Evolutionary conservation across 2,113 vertebrate genomes (phyloP).

Genomic region (Cnemophilus loriae): DNA sequence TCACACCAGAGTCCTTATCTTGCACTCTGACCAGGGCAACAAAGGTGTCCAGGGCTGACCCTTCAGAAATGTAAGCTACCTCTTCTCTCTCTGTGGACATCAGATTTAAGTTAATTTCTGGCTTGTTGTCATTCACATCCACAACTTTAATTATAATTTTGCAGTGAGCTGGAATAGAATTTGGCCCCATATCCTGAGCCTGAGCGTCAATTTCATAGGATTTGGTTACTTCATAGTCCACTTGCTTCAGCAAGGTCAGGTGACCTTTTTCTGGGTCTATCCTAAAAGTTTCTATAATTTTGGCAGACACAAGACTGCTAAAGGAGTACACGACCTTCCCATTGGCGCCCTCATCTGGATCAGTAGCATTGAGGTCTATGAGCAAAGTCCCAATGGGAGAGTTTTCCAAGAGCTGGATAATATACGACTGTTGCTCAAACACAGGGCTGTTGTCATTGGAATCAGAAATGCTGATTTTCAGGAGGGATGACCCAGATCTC

Average conservation of each 20-base stretch:
- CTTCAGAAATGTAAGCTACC: slow-evolving; percentile 89
- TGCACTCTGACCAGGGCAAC: slow-evolving; percentile 92
- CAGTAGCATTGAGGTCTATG: slow-evolving; percentile 93
- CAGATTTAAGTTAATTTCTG: slow-evolving; percentile 92
- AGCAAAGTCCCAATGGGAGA: slow-evolving; percentile 85
- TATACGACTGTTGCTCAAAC: slow-evolving; percentile 86
- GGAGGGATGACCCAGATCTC: slow-evolving; percentile 86
- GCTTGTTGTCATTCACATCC: slow-evolving; percentile 97
- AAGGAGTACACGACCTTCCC: slow-evolving; percentile 94
- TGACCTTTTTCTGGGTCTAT: slow-evolving; percentile 90
- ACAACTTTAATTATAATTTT: slow-evolving; percentile 94
- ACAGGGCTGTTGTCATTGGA: slow-evolving; percentile 97
- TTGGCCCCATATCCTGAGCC: slow-evolving; percentile 94
- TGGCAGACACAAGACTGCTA: slow-evolving; percentile 89
- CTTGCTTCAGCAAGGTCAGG: slow-evolving; percentile 87
- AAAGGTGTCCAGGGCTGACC: slow-evolving; percentile 88
- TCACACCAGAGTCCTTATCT: slow-evolving; percentile 89
- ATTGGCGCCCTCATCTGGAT: slow-evolving; percentile 96
- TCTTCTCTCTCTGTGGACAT: slow-evolving; percentile 94
- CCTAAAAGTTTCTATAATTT: slow-evolving; percentile 89
- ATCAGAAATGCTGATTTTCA: slow-evolving; percentile 92
- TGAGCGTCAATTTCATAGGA: slow-evolving; percentile 95
- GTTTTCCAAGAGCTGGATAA: slow-evolving; percentile 85
- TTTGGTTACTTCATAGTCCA: slow-evolving; percentile 87
- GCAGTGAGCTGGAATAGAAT: slow-evolving; percentile 95